Evolutionary conservation across 2,797 vertebrate species (phyloP).

Genomic region (Peromyscus nudipes): DNA sequence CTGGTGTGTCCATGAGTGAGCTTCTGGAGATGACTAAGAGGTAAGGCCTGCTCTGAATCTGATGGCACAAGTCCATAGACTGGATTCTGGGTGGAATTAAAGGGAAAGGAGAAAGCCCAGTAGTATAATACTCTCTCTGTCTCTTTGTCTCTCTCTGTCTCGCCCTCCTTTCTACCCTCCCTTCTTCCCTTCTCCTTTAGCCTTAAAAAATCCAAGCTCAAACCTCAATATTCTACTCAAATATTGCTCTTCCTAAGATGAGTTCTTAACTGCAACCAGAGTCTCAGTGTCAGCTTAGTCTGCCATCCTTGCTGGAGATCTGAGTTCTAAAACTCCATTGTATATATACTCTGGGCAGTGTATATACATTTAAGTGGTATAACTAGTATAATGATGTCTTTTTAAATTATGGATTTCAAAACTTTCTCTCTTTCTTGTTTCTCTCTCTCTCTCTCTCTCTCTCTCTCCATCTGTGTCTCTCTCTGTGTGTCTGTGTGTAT

Average conservation of each 20-base stretch:
- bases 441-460: not conserved
- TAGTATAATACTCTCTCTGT: no score
- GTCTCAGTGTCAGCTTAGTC: not conserved
- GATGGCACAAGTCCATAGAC: not conserved
- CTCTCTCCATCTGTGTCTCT: not conserved
- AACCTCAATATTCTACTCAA: not conserved
- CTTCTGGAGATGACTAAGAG: not conserved
- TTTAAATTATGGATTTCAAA: not conserved
- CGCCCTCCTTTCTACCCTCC: no score
- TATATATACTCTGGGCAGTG: not conserved
- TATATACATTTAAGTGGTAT: not conserved
- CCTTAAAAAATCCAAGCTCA: not conserved
- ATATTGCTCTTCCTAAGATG: not conserved
- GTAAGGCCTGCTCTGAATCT: not conserved
- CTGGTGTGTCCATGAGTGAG: not conserved
- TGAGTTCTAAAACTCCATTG: not conserved
- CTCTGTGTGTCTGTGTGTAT: not conserved
- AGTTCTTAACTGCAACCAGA: not conserved
- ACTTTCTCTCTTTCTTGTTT: not conserved
- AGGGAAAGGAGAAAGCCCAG: not conserved
- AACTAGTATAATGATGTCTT: not conserved
- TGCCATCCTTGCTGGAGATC: not conserved
- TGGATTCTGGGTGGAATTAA: not conserved
- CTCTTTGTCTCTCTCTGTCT: not conserved
- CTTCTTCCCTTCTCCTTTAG: not conserved